phyloP scores from a whole-genome alignment of 2,888 invertebrate genomes.

The Melanchra persicariae region DNA sequence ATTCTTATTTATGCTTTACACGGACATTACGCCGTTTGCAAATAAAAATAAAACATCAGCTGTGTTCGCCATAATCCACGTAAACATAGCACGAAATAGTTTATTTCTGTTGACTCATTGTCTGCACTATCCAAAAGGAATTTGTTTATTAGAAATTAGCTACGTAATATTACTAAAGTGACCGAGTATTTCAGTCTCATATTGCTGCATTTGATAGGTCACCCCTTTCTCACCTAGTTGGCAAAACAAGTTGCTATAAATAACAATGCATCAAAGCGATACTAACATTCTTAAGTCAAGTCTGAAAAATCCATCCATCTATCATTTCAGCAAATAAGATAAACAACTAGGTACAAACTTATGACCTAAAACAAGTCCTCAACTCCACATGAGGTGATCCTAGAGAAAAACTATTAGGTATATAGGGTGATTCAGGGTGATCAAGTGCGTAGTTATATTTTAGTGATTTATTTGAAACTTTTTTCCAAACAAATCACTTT shows the following conservation, averaged over 20 bases:
- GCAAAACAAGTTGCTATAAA: constrained; percentile 24
- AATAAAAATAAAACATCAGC: constrained; percentile 53
- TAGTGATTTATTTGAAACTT: too few relatives aligned
- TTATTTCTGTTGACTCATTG: constrained; percentile 12
- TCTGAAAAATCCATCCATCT: too few relatives aligned
- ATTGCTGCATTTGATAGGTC: constrained; percentile 19
- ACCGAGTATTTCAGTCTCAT: constrained; percentile 21
- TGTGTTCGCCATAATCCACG: constrained; percentile 13
- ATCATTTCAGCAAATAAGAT: too few relatives aligned
- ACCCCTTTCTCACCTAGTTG: constrained; percentile 11
- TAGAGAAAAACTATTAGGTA: too few relatives aligned
- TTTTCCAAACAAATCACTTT: too few relatives aligned
- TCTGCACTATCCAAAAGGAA: constrained; percentile 4
- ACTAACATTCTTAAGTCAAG: too few relatives aligned
- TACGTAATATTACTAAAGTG: constrained; percentile 2
- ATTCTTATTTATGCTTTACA: constrained; percentile 12
- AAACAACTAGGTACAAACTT: too few relatives aligned
- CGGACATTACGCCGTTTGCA: constrained; percentile 24
- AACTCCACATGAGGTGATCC: too few relatives aligned
- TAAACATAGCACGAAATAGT: constrained; percentile 32
- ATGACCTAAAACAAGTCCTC: too few relatives aligned
- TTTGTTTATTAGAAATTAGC: background rate
- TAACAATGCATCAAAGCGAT: background rate
- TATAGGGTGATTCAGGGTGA: too few relatives aligned
- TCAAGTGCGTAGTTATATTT: too few relatives aligned